Evolutionary conservation across 2,888 invertebrate genomes (phyloP).

Genomic region (Stegana nigrithorax): DNA sequence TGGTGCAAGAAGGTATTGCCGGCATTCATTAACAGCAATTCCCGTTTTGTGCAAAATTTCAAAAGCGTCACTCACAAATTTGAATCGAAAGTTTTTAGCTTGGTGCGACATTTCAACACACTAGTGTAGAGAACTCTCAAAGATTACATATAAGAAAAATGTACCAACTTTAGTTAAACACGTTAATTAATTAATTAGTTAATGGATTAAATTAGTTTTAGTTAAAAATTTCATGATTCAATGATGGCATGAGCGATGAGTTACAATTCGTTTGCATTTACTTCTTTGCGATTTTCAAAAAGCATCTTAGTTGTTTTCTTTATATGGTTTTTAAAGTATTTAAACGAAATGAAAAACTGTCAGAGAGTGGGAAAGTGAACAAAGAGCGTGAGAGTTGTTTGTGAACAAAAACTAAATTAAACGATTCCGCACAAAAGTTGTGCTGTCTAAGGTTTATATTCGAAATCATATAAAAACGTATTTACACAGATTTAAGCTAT

Average conservation of each 20-base stretch:
- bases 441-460: background rate
- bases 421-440: background rate
- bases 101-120: conserved; percentile 56
- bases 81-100: conserved; percentile 22
- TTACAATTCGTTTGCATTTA: conserved; percentile 41
- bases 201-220: no score
- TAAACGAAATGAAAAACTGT: background rate
- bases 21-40: background rate
- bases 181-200: conserved; percentile 4
- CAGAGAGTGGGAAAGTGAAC: background rate
- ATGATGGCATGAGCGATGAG: conserved; percentile 55
- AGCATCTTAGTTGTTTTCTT: conserved; percentile 67
- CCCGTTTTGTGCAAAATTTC: conserved; percentile 20
- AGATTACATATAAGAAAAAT: conserved; percentile 47
- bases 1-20: conserved; percentile 36
- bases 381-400: background rate
- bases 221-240: conserved; percentile 26
- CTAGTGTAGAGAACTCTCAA: conserved; percentile 49
- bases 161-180: conserved; percentile 5
- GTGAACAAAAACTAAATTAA: background rate
- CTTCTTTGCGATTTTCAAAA: conserved; percentile 45
- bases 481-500: no score
- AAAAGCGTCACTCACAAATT: conserved; percentile 52
- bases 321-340: conserved; percentile 30
- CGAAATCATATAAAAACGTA: background rate